Evolutionary conservation across 2,113 vertebrate species (phyloP), one percentile per base, ranked within the genome.

Genomic region (Cacatua alba): DNA sequence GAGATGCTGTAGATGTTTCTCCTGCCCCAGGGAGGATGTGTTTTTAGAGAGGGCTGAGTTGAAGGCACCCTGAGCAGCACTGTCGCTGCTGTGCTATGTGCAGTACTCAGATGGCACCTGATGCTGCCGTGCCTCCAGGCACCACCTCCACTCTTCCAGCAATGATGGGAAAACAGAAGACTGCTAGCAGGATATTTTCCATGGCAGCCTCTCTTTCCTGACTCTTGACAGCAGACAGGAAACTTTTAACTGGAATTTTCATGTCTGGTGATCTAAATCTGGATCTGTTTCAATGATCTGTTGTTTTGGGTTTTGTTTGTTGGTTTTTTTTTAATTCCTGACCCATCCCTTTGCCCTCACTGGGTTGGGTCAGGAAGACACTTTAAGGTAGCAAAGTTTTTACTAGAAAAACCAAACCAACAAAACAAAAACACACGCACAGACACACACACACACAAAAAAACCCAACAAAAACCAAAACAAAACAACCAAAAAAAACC

Each of bases 1-100:
- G 79, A 71, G 57, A 15, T 2, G 29, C 31, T 49, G 74, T 6
- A 11, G 71, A 6, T 29, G 18, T 68, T 59, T 64, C 75, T 53
- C 11, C 39, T 65, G 33, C 29, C 20, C 3, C 0, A 8, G 64
- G 21, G 29, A 65, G 33, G 33, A 4, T 0, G 0, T 19, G 6
- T 11, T 88, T 84, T 48, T 19, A 6, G 44, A 10, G 28, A 46
- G 6, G 24, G 33, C n/a, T 59, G 20, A 69, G 51, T 25, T 31
- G 12, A 48, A 64, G n/a, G 33, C 10, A 41, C 8, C 37, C 29
- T 1, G 3, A 65, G 37, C 31, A 46, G 57, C 35, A 10, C 43
- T 1, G 3, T 8, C 7, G 6, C 20, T 35, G 18, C 48, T 3
- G 15, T 6, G 62, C 18, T 43, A 70, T 7, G 18, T 7, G 12